Conservation (phyloP, 2,113 vertebrate genomes). For the Symphodus melops region DNA sequence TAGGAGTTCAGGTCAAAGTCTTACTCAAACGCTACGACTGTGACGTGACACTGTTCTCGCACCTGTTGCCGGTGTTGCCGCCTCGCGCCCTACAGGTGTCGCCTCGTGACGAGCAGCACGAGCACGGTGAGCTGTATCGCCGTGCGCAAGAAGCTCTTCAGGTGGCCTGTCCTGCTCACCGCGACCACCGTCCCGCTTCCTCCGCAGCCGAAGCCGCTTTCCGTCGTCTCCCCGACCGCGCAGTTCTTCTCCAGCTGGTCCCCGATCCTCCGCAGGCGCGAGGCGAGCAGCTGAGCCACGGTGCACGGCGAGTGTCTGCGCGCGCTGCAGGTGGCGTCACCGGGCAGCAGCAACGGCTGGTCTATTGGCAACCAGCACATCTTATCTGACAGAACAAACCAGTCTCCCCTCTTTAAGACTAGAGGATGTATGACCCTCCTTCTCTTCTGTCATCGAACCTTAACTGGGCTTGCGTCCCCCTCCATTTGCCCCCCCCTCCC, state of each 20-base stretch:
- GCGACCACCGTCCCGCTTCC: conserved; percentile 12
- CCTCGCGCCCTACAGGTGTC: conserved; percentile 82
- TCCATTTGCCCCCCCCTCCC: conserved; percentile 48
- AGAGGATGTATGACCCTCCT: conserved; percentile 46
- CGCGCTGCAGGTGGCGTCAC: conserved; percentile 69
- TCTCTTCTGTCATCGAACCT: conserved; percentile 58
- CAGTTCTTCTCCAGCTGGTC: conserved; percentile 84
- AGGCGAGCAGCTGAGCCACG: conserved; percentile 79
- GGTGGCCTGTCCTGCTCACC: conserved; percentile 26
- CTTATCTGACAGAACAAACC: conserved; percentile 33
- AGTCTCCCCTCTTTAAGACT: conserved; percentile 32
- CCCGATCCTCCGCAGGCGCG: conserved; percentile 86
- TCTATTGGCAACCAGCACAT: conserved; percentile 85
- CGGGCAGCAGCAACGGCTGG: conserved; percentile 73
- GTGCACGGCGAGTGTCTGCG: conserved; percentile 74
- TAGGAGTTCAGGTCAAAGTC: background rate
- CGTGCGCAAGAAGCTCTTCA: conserved; percentile 76
- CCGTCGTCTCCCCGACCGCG: conserved; percentile 18
- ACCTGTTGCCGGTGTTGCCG: conserved; percentile 82
- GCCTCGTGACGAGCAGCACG: conserved; percentile 81
- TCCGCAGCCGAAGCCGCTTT: conserved; percentile 18
- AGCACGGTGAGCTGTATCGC: conserved; percentile 81
- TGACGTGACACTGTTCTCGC: conserved; percentile 25
- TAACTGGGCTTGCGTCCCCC: conserved; percentile 45
- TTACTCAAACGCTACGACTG: background rate